These are phyloP conservation scores for Sphyrna mokarran DNA, from an alignment of 2,113 vertebrate species.

Conservation along the genomic window DNA sequence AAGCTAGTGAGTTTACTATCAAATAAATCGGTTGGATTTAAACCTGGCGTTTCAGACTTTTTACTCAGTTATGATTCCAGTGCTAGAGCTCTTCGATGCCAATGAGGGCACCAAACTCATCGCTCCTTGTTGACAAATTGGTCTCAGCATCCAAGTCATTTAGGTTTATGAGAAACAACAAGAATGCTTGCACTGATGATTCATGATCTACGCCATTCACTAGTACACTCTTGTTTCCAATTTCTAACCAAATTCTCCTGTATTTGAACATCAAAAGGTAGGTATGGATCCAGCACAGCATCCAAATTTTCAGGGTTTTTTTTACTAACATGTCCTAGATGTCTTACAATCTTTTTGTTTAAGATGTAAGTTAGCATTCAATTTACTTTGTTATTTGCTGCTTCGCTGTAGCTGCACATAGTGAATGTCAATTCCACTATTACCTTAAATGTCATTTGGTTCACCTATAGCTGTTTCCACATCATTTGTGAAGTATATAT, in stretches of 20 bases:
- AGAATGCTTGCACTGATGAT: neutral
- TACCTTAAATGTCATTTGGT: neutral
- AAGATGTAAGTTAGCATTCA: neutral
- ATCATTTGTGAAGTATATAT: neutral
- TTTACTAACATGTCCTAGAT: neutral
- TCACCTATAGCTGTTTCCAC: neutral
- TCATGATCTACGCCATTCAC: neutral
- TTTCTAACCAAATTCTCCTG: neutral
- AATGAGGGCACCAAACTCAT: neutral
- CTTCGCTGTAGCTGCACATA: neutral
- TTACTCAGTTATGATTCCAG: neutral
- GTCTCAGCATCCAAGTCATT: neutral
- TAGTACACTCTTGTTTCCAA: neutral
- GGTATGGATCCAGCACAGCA: neutral
- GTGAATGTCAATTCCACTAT: neutral
- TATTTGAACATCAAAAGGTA: neutral
- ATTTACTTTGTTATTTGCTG: neutral
- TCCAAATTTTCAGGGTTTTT: neutral
- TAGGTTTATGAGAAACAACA: neutral
- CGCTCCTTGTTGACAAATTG: neutral
- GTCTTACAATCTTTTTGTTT: neutral
- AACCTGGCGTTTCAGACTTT: no score
- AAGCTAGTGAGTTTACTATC: no score
- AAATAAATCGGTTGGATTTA: no score
- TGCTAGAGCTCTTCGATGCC: neutral